Conservation (phyloP, 2,797 vertebrate genomes). For the Zalophus californianus region DNA sequence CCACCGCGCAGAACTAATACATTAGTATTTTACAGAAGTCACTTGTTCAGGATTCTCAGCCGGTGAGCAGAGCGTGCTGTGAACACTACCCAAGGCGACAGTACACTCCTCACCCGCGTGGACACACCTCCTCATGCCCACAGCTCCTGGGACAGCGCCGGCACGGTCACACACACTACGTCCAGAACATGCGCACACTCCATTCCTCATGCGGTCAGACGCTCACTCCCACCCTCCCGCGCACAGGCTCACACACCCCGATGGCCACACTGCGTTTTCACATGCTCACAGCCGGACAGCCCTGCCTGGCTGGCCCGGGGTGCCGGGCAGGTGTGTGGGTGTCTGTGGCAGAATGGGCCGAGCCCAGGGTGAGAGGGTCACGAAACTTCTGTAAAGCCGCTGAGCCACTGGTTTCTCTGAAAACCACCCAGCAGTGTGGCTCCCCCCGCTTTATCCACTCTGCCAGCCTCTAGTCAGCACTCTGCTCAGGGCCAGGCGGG, state of each 20-base stretch:
- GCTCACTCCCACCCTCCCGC: accelerated
- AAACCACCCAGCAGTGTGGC: no score
- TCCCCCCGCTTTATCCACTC: not conserved
- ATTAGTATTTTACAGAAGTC: no score
- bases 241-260: not conserved
- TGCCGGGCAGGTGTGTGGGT: not conserved
- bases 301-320: not conserved
- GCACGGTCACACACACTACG: accelerated
- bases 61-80: not conserved
- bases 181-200: no score
- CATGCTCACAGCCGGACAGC: not conserved
- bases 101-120: not conserved
- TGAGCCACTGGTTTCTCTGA: not conserved
- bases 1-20: accelerated
- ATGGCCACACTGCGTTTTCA: accelerated
- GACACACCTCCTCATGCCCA: not conserved
- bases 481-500: not conserved
- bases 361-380: not conserved
- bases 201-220: accelerated
- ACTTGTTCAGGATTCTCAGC: not conserved
- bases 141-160: no score
- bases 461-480: not conserved
- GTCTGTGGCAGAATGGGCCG: not conserved
- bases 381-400: not conserved
- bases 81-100: accelerated